These are phyloP conservation scores for Acleris cristana DNA, from an alignment of 2,888 invertebrate genomes.

Conservation along the genomic window DNA sequence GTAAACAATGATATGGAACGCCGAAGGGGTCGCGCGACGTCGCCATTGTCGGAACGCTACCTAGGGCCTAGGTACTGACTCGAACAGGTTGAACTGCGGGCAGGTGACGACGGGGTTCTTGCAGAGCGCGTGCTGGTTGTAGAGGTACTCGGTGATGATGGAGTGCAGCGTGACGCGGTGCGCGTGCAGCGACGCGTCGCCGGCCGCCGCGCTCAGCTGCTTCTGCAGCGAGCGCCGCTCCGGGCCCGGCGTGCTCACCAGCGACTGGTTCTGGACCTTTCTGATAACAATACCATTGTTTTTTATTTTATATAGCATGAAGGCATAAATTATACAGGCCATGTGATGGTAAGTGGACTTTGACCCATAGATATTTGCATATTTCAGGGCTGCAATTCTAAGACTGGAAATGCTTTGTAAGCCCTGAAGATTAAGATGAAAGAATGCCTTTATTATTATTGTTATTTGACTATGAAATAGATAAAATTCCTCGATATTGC, in stretches of 20 bases:
- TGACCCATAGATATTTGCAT: too few species aligned
- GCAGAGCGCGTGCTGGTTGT: conserved; percentile 98
- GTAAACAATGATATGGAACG: too few species aligned
- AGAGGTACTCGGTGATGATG: conserved; percentile 97
- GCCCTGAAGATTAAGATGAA: too few species aligned
- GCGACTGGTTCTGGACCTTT: conserved; percentile 58
- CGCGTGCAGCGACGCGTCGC: conserved; percentile 56
- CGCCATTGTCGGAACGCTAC: too few species aligned
- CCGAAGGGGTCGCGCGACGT: too few species aligned
- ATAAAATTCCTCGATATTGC: too few species aligned
- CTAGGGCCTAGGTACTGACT: conserved; percentile 80
- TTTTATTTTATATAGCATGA: neutral
- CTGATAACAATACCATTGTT: conserved; percentile 44
- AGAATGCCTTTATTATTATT: too few species aligned
- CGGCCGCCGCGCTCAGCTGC: conserved; percentile 66
- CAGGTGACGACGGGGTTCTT: conserved; percentile 99
- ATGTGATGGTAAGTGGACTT: too few species aligned
- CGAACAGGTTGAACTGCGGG: conserved; percentile 97
- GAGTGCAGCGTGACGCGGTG: conserved; percentile 90
- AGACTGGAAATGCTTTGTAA: too few species aligned
- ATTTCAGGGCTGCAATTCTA: too few species aligned
- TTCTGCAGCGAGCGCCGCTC: conserved; percentile 82
- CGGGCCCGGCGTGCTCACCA: conserved; percentile 39
- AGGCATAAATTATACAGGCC: neutral
- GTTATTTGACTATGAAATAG: too few species aligned